Base-by-base conservation (phyloP, 2,888 invertebrate species). In the Drosophila quinaria region DNA sequence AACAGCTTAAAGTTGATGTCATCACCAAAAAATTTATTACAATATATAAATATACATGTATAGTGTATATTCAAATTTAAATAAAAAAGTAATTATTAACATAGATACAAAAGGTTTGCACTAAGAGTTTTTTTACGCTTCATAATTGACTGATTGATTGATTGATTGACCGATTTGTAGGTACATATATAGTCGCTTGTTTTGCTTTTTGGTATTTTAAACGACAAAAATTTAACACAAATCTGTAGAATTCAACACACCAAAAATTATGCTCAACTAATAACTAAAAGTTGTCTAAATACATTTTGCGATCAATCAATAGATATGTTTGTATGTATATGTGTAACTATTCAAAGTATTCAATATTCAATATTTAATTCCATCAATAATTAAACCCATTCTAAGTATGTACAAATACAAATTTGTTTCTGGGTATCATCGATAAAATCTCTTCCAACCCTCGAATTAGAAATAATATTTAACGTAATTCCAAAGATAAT, bases 201-300 rank as follows among this genome's bases (percentile, higher is more conserved):
- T 68, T 70, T 41, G 62, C 70, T 55, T 64, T 62, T 61, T 66
- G 44, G 46, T 39, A 39, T 39, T 33, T 64, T 19, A 51, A 61
- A 44, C 39, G 39, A 50, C 52, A 68, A 39, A 3, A 75, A 39
- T 41, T 25, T 62, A 61, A 50, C 35, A 65, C 58, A 64, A 69
- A 54, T 56, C 50, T 41, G 49, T 67, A 51, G 51, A 66, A 67
- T 60, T 64, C 62, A 79, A 78, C 55, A 84, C 69, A 69, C 67
- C n/a, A 33, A 63, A 63, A 51, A 56, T 62, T 59, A 71, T 71
- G 56, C 42, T 72, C 41, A 67, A 41, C 70, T 75, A 78, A 37
- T 33, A 67, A 78, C 64, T 65, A 75, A 68, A 65, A 71, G 55
- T 68, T 33, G 41, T 58, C 78, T 74, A 75, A 80, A 68, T 78